Evolutionary conservation across 2,797 vertebrate genomes (phyloP).

Genomic region (Pelochelys cantorii): DNA sequence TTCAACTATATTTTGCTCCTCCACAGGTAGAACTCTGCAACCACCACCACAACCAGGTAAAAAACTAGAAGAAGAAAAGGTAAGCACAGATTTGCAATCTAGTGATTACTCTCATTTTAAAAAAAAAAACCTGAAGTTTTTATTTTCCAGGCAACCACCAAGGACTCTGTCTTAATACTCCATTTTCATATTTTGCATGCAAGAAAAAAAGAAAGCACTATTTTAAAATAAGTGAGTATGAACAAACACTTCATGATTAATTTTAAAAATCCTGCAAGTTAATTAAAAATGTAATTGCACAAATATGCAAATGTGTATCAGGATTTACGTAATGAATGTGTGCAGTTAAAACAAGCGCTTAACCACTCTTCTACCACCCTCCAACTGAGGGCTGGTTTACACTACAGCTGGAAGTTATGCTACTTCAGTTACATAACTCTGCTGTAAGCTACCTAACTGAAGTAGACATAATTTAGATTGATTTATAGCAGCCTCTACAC

Average conservation of each 20-base stretch:
- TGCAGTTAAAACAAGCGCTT: background rate
- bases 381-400: background rate
- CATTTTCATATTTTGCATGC: background rate
- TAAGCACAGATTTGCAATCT: background rate
- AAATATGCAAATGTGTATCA: background rate
- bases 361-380: background rate
- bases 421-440: no score
- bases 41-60: background rate
- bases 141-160: no score
- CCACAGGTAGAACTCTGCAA: background rate
- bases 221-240: background rate
- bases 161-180: background rate
- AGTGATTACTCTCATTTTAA: no score
- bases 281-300: background rate
- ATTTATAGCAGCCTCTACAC: no score
- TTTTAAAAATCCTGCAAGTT: background rate
- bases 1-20: rapidly evolving
- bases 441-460: no score
- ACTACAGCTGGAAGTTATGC: no score
- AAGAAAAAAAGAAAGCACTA: background rate
- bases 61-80: background rate
- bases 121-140: no score
- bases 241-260: background rate
- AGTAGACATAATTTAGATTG: no score
- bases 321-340: constrained; percentile 13